A percentile compares a stretch with the other conserved stretches of the same genome.
Evolutionary conservation across 2,797 vertebrate genomes (phyloP).

Genomic region (Hirundo rustica): DNA sequence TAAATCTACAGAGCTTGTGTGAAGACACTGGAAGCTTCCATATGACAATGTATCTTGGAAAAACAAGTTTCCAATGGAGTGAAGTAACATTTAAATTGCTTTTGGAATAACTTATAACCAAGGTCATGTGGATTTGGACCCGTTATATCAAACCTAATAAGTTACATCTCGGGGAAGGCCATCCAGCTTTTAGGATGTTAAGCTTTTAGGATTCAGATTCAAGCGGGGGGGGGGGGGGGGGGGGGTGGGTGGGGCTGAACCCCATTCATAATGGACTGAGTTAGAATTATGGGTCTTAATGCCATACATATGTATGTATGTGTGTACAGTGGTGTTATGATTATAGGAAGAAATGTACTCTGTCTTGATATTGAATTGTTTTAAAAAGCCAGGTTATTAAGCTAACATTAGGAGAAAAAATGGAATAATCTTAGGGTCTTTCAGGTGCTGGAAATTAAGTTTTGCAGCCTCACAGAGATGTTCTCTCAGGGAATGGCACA

Average conservation of each 20-base stretch:
- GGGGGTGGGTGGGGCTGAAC: too few relatives aligned
- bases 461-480: neutral
- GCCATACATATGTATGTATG: neutral
- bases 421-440: neutral
- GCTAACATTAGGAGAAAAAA: neutral
- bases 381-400: neutral
- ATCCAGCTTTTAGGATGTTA: neutral
- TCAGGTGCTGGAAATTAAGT: neutral
- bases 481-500: neutral
- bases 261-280: neutral
- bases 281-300: neutral
- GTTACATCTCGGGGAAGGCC: neutral
- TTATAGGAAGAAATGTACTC: neutral
- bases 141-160: neutral
- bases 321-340: neutral
- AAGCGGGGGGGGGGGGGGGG: neutral
- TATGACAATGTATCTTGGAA: neutral
- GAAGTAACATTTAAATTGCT: neutral
- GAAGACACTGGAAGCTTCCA: neutral
- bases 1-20: neutral
- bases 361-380: neutral
- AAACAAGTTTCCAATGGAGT: neutral
- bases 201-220: neutral
- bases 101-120: neutral
- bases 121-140: neutral